These are phyloP conservation scores for Neolamprologus sp. DNA, from an alignment of 2,113 vertebrate genomes.

Conservation along the genomic window DNA sequence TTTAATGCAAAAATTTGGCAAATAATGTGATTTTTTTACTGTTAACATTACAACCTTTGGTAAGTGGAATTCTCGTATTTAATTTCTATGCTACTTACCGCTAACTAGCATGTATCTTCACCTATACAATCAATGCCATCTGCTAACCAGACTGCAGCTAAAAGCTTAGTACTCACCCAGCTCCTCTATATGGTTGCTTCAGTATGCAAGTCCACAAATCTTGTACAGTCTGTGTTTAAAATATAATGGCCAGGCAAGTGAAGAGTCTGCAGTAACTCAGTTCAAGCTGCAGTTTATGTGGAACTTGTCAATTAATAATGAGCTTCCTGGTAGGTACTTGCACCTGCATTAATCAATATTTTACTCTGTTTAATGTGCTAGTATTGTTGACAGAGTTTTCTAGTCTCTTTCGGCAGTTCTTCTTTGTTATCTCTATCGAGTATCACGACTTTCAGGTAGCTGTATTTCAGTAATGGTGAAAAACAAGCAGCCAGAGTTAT, in stretches of 20 bases:
- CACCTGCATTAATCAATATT: background rate
- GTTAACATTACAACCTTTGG: background rate
- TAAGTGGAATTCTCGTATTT: background rate
- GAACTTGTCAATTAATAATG: background rate
- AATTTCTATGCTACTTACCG: fast-evolving
- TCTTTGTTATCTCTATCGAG: background rate
- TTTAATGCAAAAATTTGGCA: background rate
- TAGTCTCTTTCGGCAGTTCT: background rate
- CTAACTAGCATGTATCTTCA: background rate
- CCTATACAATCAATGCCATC: background rate
- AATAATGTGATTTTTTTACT: background rate
- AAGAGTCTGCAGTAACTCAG: background rate
- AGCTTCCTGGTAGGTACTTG: background rate
- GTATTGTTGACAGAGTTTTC: background rate
- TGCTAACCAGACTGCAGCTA: background rate
- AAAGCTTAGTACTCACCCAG: background rate
- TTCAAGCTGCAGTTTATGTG: background rate
- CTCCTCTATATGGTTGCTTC: background rate
- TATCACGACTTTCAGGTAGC: background rate
- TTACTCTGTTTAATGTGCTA: background rate
- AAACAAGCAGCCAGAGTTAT: background rate
- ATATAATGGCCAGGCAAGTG: background rate
- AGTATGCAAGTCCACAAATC: background rate
- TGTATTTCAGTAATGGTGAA: background rate
- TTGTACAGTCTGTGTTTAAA: background rate